Percentiles rank a stretch among this genome's conserved stretches.
These are phyloP conservation scores for Cyclophora punctaria DNA, from an alignment of 2,888 invertebrate genomes.

Conservation along the genomic window DNA sequence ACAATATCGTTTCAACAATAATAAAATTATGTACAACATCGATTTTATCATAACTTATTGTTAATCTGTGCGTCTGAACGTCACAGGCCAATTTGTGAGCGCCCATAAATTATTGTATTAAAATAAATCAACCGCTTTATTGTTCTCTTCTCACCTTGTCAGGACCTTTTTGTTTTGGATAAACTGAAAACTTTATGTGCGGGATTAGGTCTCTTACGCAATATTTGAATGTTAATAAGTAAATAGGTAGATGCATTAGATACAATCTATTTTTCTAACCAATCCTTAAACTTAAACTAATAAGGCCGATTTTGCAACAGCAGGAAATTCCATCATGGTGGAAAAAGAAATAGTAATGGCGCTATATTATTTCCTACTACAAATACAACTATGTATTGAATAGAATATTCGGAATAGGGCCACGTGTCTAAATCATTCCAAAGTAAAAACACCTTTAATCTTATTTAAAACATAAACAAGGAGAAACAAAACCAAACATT, in stretches of 20 bases:
- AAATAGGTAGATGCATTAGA: neutral
- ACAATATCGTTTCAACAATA: slow-evolving; percentile 48
- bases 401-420: no score
- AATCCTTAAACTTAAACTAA: no score
- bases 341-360: no score
- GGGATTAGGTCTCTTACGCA: slow-evolving; percentile 1
- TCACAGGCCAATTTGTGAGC: slow-evolving; percentile 67
- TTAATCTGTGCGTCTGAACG: slow-evolving; percentile 22
- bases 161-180: slow-evolving; percentile 49
- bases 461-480: neutral
- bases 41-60: slow-evolving; percentile 46
- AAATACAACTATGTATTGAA: no score
- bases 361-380: no score
- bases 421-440: no score
- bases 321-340: no score
- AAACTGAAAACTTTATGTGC: slow-evolving; percentile 19
- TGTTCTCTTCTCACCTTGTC: slow-evolving; percentile 67
- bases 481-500: slow-evolving; percentile 7
- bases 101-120: slow-evolving; percentile 71
- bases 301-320: no score
- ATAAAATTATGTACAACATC: slow-evolving; percentile 55
- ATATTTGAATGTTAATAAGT: slow-evolving; percentile 9
- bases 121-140: slow-evolving; percentile 70
- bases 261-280: no score
- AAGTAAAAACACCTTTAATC: no score